Conservation (phyloP, 2,888 invertebrate genomes). For the Imbricaverruca yamaguchii region DNA sequence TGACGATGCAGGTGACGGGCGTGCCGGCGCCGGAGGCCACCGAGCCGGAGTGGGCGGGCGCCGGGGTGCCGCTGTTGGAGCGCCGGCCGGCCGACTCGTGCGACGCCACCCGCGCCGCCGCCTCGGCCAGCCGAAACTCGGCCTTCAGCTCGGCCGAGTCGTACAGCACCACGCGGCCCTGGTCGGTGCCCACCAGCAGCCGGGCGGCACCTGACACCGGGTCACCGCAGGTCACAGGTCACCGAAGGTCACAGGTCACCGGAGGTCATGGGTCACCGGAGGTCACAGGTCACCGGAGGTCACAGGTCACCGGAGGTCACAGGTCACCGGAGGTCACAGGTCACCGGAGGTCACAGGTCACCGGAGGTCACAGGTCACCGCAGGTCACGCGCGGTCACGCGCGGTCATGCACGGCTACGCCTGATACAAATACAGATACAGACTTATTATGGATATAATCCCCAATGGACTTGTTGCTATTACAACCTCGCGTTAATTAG, state of each 20-base stretch:
- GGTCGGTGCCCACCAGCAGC: constrained; percentile 12
- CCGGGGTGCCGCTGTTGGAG: background rate
- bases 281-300: background rate
- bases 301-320: background rate
- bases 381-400: too few species aligned
- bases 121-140: background rate
- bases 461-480: too few species aligned
- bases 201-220: background rate
- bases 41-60: background rate
- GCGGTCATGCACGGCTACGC: too few species aligned
- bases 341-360: background rate
- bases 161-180: constrained; percentile 15
- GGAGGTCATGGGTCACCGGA: background rate
- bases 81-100: background rate
- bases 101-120: background rate
- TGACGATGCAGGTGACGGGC: constrained; percentile 16
- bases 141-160: constrained; percentile 7
- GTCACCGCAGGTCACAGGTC: background rate
- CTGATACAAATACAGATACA: too few species aligned
- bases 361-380: background rate
- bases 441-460: too few species aligned
- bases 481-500: too few species aligned
- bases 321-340: background rate
- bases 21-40: background rate
- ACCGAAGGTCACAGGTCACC: background rate